Base-by-base conservation (phyloP, 2,888 invertebrate species). In the Elegia similella region DNA sequence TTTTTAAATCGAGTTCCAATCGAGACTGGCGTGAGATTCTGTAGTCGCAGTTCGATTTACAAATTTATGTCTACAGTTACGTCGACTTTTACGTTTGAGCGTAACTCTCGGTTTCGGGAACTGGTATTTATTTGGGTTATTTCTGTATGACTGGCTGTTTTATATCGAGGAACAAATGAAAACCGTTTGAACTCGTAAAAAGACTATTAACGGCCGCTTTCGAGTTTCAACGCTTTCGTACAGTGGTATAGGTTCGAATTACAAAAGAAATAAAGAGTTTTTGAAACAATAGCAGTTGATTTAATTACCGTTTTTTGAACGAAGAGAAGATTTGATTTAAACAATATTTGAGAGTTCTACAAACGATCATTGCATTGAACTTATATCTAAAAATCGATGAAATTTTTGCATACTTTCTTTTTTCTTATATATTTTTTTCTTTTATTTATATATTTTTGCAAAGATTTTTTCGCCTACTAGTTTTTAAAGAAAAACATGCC, bases 51-150 rank as follows among this genome's bases (percentile, higher is more conserved):
- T 70, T 70, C 69, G 69, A 69, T 73, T 69, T 57, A 44, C 60
- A 60, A 62, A 75, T 79, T 76, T 76, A 78, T 73, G 68, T 68
- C 69, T 67, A 72, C 62, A 68, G 73, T 72, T 72, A 69, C 66
- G 63, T 61, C 62, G 77, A 78, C 75, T 70, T 78, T 79, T 75
- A 80, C 71, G 75, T 62, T 69, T 66, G 61, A 30, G 16, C 64
- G 62, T 57, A 50, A 52, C 46, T 50, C 32, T 56, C 42, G 48
- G 48, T 56, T 48, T 47, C 56, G 42, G 42, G 56, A 56, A 48
- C 29, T 29, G 42, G 48, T 56, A 42, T 42, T 56, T 48, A 48
- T 56, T 56, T 48, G 42, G 56, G 42, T 56, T 56, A 56, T 56
- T 56, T 56, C 48, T 48, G 56, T 55, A 47, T 56, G 42, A 56